phyloP scores from a whole-genome alignment of 2,113 vertebrate genomes.

The Pterocles gutturalis region DNA sequence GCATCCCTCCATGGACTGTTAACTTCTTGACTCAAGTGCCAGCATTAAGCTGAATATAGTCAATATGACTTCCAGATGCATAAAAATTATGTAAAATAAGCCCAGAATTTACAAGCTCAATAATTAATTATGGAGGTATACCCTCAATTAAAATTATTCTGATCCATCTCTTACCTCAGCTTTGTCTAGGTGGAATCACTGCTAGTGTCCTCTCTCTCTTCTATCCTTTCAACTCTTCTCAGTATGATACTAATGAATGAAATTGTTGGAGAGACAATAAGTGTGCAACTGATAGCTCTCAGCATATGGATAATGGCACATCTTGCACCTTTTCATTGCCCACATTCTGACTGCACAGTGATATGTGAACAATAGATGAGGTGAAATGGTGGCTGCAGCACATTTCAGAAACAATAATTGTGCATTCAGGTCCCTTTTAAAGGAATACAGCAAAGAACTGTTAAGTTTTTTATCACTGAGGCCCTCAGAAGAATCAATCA shows the following conservation, averaged over 20 bases:
- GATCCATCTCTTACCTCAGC: not conserved
- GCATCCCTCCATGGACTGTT: not conserved
- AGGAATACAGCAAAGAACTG: not conserved
- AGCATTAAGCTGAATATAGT: not conserved
- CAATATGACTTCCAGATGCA: not conserved
- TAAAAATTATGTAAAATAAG: not conserved
- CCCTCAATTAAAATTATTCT: not conserved
- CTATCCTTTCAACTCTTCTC: not conserved
- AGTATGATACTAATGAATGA: not conserved
- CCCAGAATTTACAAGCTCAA: not conserved
- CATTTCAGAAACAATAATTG: conserved; percentile 30
- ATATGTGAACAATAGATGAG: not conserved
- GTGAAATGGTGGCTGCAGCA: not conserved
- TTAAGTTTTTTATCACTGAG: not conserved
- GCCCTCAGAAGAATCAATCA: conserved; percentile 6
- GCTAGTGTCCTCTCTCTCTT: not conserved
- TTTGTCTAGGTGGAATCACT: not conserved
- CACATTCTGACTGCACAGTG: not conserved
- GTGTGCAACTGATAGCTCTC: not conserved
- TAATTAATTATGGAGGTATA: not conserved
- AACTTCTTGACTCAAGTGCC: not conserved
- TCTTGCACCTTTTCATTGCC: conserved; percentile 29
- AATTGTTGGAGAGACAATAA: not conserved
- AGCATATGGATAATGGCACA: conserved; percentile 49
- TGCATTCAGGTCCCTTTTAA: conserved; percentile 18